Conservation (phyloP, 1,140 invertebrate genomes). For the Meloidogyne exigua region DNA sequence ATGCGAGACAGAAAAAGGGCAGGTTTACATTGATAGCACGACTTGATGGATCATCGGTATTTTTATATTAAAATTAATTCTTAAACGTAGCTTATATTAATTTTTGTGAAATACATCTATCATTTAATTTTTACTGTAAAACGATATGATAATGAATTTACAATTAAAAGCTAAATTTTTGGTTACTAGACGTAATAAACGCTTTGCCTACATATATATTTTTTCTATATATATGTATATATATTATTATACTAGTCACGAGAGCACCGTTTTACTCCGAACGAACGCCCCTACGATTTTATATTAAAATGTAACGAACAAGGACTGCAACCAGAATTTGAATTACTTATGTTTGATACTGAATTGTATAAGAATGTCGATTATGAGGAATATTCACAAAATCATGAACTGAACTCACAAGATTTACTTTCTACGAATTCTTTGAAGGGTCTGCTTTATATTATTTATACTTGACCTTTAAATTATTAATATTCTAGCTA, state of each 20-base stretch:
- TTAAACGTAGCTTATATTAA: too few relatives aligned
- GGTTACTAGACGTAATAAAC: too few relatives aligned
- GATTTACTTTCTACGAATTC: conserved; percentile 6
- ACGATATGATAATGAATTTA: too few relatives aligned
- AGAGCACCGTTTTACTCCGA: conserved; percentile 16
- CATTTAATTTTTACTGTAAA: too few relatives aligned
- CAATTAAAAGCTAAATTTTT: too few relatives aligned
- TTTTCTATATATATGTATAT: too few relatives aligned
- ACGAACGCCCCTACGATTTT: conserved; percentile 27
- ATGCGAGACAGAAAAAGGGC: conserved; percentile 48
- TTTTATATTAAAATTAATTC: not conserved
- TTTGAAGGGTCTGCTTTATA: not conserved
- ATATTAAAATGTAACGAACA: conserved; percentile 16
- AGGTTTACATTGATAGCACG: conserved; percentile 38
- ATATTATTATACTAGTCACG: conserved; percentile 6
- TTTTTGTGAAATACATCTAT: too few relatives aligned
- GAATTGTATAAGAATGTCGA: not conserved
- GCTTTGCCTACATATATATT: too few relatives aligned
- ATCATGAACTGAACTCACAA: not conserved
- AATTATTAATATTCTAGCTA: not conserved
- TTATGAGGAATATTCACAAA: not conserved
- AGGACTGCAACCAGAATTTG: conserved; percentile 31
- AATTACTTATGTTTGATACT: conserved; percentile 22
- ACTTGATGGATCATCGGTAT: conserved; percentile 26
- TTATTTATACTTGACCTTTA: not conserved